Conservation (phyloP, 1,140 invertebrate species). For the Chelonus insularis region DNA sequence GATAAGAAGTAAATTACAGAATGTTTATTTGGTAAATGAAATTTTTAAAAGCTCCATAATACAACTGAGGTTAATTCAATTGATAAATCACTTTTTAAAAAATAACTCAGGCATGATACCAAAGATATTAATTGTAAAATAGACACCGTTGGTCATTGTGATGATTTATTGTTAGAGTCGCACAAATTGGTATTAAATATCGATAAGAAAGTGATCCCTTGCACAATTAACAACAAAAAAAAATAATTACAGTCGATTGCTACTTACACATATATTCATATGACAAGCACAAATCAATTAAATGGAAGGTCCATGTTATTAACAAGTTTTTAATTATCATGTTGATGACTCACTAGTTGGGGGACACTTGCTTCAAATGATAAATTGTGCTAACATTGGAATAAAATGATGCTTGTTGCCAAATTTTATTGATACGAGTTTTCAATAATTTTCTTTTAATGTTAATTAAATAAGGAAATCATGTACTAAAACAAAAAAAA, state of each 20-base stretch:
- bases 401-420: slow-evolving; percentile 42
- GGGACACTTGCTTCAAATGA: slow-evolving; percentile 32
- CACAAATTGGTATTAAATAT: slow-evolving; percentile 50
- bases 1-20: no score
- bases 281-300: slow-evolving; percentile 15
- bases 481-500: slow-evolving; percentile 40
- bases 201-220: slow-evolving; percentile 35
- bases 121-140: slow-evolving; percentile 54
- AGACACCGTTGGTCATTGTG: slow-evolving; percentile 47
- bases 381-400: slow-evolving; percentile 30
- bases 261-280: slow-evolving; percentile 15
- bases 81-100: slow-evolving; percentile 34
- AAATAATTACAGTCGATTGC: slow-evolving; percentile 6
- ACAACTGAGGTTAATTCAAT: slow-evolving; percentile 16
- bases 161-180: slow-evolving; percentile 50
- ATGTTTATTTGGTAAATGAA: no score
- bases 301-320: slow-evolving; percentile 33
- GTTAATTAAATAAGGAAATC: slow-evolving; percentile 5
- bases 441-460: background rate
- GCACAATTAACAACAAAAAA: slow-evolving; percentile 40
- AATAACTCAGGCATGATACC: slow-evolving; percentile 58
- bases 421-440: background rate
- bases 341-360: slow-evolving; percentile 37
- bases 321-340: slow-evolving; percentile 40
- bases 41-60: no score